phyloP scores from a whole-genome alignment of 2,113 vertebrate genomes.

The Chaetodon trifascialis region DNA sequence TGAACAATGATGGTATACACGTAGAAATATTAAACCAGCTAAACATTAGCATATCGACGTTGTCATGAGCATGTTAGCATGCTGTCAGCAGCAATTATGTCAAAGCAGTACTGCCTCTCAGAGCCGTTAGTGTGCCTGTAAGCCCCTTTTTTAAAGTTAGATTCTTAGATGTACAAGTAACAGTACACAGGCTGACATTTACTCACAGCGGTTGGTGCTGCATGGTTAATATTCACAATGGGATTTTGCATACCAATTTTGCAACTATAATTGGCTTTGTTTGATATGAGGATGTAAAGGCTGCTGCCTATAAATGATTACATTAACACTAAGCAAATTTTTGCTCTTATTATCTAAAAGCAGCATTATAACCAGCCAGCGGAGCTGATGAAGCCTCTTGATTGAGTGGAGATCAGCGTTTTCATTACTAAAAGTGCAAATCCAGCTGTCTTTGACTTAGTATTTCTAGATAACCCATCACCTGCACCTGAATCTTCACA shows the following conservation, averaged over 20 bases:
- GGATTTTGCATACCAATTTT: constrained; percentile 3
- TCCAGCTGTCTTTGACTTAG: constrained; percentile 7
- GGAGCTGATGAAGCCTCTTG: constrained; percentile 6
- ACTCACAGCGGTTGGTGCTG: too few relatives aligned
- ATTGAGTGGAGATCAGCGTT: constrained; percentile 10
- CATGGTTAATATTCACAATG: constrained; percentile 5
- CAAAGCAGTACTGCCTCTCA: neutral
- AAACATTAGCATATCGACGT: neutral
- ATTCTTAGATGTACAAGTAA: neutral
- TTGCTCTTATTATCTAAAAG: constrained; percentile 24
- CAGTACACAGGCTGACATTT: constrained; percentile 19
- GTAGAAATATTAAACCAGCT: neutral
- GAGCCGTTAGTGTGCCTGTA: neutral
- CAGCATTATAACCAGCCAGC: constrained; percentile 26
- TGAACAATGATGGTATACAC: neutral
- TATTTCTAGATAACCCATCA: constrained; percentile 5
- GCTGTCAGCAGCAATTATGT: constrained; percentile 9
- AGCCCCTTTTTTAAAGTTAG: neutral
- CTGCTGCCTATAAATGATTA: neutral
- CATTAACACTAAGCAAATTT: constrained; percentile 1
- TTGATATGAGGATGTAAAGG: constrained; percentile 25
- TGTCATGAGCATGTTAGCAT: neutral
- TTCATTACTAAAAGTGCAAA: constrained; percentile 9
- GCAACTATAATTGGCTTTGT: constrained; percentile 12
- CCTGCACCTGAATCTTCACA: neutral